A percentile compares a stretch with the other conserved stretches of the same genome.
phyloP scores from a whole-genome alignment of 2,888 invertebrate genomes.

The Cheilosia pagana region DNA sequence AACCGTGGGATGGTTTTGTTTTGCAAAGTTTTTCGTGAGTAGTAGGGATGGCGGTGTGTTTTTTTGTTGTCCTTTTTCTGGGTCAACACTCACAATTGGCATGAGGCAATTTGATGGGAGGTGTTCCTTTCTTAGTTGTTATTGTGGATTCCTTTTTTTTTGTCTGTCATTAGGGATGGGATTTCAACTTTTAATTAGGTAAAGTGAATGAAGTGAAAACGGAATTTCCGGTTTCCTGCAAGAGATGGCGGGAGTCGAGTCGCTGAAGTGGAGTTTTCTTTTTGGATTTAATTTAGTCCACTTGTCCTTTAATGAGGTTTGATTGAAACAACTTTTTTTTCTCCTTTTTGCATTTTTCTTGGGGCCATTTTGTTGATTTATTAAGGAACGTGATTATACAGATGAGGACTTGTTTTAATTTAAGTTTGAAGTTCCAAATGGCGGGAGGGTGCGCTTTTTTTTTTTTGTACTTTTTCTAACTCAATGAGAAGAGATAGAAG shows the following conservation, averaged over 20 bases:
- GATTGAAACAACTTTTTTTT: constrained; percentile 24
- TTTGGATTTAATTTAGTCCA: constrained; percentile 50
- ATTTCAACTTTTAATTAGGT: constrained; percentile 70
- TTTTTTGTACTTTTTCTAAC: too few species aligned
- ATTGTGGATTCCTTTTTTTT: constrained; percentile 16
- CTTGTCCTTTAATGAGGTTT: constrained; percentile 56
- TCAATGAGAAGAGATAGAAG: too few species aligned
- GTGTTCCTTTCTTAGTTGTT: constrained; percentile 22
- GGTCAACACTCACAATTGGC: constrained; percentile 39
- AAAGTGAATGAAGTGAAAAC: constrained; percentile 64
- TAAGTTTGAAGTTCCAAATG: too few species aligned
- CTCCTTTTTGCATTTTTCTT: not conserved
- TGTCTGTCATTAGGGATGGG: constrained; percentile 42
- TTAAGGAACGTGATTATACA: constrained; percentile 19
- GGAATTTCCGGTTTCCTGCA: constrained; percentile 57
- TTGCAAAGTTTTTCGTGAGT: not conserved
- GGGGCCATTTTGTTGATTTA: constrained; percentile 18
- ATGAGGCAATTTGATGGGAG: constrained; percentile 49
- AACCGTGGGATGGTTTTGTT: constrained; percentile 11
- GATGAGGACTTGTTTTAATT: not conserved
- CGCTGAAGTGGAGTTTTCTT: not conserved
- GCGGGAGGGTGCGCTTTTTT: too few species aligned
- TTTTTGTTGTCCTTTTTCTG: constrained; percentile 11
- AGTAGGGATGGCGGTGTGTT: not conserved
- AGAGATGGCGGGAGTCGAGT: constrained; percentile 9